Evolutionary conservation across 2,113 vertebrate species (phyloP).

Genomic region (Hipposideros armiger): DNA sequence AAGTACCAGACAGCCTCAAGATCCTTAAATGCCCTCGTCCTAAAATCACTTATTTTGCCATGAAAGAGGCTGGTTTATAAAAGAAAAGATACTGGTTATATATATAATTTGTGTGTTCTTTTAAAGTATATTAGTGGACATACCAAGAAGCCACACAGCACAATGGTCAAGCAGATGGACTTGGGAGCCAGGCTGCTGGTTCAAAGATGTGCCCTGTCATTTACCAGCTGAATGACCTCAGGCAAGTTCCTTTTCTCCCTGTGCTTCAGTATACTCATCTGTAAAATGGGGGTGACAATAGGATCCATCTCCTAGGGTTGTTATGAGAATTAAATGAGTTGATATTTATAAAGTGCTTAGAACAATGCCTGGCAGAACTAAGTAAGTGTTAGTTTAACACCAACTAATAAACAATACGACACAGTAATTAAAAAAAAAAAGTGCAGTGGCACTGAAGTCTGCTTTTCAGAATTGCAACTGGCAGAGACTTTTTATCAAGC

Average conservation of each 20-base stretch:
- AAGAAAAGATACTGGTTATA: conserved; percentile 37
- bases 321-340: not conserved
- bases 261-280: not conserved
- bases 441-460: conserved; percentile 88
- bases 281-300: not conserved
- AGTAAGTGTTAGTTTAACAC: not conserved
- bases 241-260: not conserved
- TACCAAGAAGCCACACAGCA: not conserved
- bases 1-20: not conserved
- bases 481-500: conserved; percentile 82
- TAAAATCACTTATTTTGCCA: conserved; percentile 48
- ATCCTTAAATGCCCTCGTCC: conserved; percentile 53
- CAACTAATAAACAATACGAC: not conserved
- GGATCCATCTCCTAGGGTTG: not conserved
- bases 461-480: conserved; percentile 81
- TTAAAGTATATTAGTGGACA: not conserved
- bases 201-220: not conserved
- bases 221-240: not conserved
- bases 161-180: not conserved
- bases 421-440: not conserved
- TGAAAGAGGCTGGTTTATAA: not conserved
- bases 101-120: not conserved
- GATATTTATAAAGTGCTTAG: conserved; percentile 81
- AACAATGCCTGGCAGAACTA: conserved; percentile 84
- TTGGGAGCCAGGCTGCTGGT: not conserved